These are phyloP conservation scores for Trematomus loennbergii DNA, from an alignment of 2,113 vertebrate genomes.

Conservation along the genomic window DNA sequence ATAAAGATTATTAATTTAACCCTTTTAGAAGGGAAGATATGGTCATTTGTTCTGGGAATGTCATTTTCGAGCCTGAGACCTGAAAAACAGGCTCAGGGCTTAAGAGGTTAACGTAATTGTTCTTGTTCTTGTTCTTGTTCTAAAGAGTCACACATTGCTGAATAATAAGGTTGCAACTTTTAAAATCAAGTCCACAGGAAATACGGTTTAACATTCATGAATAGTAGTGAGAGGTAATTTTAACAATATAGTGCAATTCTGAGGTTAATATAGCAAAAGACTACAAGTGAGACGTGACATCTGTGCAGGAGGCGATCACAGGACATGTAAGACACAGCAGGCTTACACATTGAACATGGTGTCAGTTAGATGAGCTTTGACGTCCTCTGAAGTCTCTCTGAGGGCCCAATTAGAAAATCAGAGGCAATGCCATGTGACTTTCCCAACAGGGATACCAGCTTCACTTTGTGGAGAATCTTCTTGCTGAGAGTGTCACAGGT, in stretches of 20 bases:
- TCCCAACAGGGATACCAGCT: constrained; percentile 26
- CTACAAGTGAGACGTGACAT: neutral
- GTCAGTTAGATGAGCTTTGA: constrained; percentile 60
- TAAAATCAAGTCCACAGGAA: no score
- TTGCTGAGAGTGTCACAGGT: constrained; percentile 42
- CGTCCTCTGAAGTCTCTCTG: constrained; percentile 71
- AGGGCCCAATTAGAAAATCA: constrained; percentile 71
- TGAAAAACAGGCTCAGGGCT: no score
- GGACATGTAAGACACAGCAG: constrained; percentile 8
- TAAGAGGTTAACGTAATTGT: no score
- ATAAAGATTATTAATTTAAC: no score
- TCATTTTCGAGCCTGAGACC: no score
- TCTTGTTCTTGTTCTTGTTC: constrained; percentile 8
- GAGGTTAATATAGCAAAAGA: neutral
- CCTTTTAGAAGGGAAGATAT: no score
- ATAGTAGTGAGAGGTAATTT: neutral
- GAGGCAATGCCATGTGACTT: constrained; percentile 46
- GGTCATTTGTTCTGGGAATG: no score
- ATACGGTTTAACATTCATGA: neutral
- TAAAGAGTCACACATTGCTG: neutral
- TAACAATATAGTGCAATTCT: neutral
- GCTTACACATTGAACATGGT: constrained; percentile 15
- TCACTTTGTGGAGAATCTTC: constrained; percentile 10
- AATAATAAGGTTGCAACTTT: neutral
- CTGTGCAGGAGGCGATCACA: constrained; percentile 17